A percentile compares a stretch with the other conserved stretches of the same genome.
Conservation (phyloP, 2,888 invertebrate species). For the Lasius platythorax region DNA sequence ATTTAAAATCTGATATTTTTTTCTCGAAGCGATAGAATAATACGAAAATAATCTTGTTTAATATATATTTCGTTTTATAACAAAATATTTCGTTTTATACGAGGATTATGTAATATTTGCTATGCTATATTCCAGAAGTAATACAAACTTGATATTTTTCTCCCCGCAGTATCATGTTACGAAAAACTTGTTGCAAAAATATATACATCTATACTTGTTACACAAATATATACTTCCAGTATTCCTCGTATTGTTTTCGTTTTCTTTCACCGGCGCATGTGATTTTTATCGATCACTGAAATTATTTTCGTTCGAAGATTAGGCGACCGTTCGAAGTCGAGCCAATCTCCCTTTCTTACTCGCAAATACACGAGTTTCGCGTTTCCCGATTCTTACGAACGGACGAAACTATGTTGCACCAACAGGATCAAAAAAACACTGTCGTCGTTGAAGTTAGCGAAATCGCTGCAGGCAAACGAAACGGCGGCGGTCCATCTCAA, state of each 20-base stretch:
- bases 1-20: neutral
- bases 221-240: neutral
- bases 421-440: constrained; percentile 44
- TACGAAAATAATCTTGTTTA: constrained; percentile 17
- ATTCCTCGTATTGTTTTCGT: neutral
- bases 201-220: neutral
- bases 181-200: constrained; percentile 24
- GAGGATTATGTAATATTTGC: neutral
- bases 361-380: constrained; percentile 44
- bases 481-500: constrained; percentile 50
- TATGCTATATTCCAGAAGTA: neutral
- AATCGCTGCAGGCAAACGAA: constrained; percentile 50
- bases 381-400: constrained; percentile 66
- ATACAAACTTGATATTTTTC: constrained; percentile 14
- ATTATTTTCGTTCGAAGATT: constrained; percentile 25
- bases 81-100: neutral
- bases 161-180: neutral
- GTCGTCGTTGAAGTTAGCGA: constrained; percentile 56
- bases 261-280: constrained; percentile 6
- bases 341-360: neutral
- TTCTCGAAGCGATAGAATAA: neutral
- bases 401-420: constrained; percentile 1
- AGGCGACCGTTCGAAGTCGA: neutral
- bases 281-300: constrained; percentile 20
- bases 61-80: neutral